These are phyloP conservation scores for Drosophila pegasa DNA, from an alignment of 2,888 invertebrate species.

Conservation along the genomic window DNA sequence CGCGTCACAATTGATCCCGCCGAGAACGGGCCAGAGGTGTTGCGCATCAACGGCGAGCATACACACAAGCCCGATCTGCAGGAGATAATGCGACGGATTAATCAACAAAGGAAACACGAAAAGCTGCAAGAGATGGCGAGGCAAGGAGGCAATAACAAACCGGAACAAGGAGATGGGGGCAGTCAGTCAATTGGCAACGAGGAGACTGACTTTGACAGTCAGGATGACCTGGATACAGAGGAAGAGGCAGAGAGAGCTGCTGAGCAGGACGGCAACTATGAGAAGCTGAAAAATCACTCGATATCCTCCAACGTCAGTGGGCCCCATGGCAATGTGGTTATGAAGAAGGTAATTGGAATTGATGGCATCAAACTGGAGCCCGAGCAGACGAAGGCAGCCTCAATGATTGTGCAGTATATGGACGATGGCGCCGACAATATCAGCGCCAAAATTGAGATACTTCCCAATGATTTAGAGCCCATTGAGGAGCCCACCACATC, in stretches of 20 bases:
- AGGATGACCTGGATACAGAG: constrained; percentile 21
- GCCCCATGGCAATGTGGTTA: constrained; percentile 33
- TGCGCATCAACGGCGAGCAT: constrained; percentile 76
- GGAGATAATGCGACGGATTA: constrained; percentile 64
- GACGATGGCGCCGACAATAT: constrained; percentile 69
- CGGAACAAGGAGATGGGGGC: not conserved
- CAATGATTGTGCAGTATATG: constrained; percentile 68
- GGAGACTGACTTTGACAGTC: constrained; percentile 28
- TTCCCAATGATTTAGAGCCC: constrained; percentile 41
- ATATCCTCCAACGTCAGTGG: not conserved
- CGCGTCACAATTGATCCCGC: constrained; percentile 73
- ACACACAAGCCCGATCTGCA: constrained; percentile 63
- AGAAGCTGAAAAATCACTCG: constrained; percentile 25
- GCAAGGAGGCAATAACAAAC: not conserved
- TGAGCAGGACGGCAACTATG: constrained; percentile 42
- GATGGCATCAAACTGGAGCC: constrained; percentile 73
- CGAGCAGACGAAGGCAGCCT: constrained; percentile 44
- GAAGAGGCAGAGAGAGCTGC: constrained; percentile 21
- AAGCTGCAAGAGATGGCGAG: constrained; percentile 3
- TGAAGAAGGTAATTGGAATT: constrained; percentile 72
- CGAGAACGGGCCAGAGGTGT: constrained; percentile 60
- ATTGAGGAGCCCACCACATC: constrained; percentile 24
- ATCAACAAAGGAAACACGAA: constrained; percentile 47
- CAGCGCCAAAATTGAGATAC: constrained; percentile 68
- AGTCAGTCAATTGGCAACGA: not conserved